Percentiles rank a stretch among this genome's conserved stretches.
phyloP scores from a whole-genome alignment of 2,797 vertebrate genomes.

The Halcyon leucocephala region DNA sequence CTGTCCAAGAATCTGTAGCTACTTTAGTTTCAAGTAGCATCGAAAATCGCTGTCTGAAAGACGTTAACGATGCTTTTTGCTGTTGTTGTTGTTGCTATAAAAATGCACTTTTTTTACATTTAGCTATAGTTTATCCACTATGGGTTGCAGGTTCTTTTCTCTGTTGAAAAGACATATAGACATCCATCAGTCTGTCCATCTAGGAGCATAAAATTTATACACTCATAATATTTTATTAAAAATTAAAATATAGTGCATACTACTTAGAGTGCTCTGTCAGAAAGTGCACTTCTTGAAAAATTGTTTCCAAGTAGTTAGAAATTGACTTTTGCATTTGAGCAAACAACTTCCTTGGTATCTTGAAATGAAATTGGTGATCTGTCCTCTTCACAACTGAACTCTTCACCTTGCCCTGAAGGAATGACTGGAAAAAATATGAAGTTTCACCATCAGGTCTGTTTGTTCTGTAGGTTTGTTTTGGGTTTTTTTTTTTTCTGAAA shows the following conservation, averaged over 20 bases:
- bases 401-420: background rate
- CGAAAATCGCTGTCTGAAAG: background rate
- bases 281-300: background rate
- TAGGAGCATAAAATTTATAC: background rate
- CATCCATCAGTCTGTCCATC: background rate
- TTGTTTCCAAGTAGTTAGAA: background rate
- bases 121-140: background rate
- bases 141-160: background rate
- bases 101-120: background rate
- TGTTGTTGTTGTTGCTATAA: background rate
- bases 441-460: background rate
- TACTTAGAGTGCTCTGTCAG: background rate
- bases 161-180: background rate
- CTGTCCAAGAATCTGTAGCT: background rate
- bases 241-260: background rate
- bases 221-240: background rate
- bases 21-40: background rate
- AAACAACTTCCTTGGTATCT: fast-evolving
- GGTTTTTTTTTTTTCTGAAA: background rate
- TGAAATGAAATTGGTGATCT: background rate
- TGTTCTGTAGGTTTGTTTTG: background rate
- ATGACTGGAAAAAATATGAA: fast-evolving
- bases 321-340: background rate
- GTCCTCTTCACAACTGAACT: background rate
- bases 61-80: background rate